These are phyloP conservation scores for Colistium nudipinnis DNA, from an alignment of 2,113 vertebrate species.

Conservation along the genomic window DNA sequence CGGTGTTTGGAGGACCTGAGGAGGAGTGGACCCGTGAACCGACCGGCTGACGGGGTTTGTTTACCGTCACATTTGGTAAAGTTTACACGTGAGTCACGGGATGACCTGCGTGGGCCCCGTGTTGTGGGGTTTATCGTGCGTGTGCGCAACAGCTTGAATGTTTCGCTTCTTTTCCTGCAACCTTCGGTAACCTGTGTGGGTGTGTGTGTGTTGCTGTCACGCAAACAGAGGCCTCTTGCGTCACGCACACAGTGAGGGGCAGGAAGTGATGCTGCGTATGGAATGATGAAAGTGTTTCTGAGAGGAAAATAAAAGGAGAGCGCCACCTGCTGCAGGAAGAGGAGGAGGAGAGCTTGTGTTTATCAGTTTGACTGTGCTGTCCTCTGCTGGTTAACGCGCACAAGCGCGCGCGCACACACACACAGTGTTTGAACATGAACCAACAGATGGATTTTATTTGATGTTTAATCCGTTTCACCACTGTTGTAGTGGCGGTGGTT, in stretches of 20 bases:
- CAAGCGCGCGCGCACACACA: slow-evolving; percentile 14
- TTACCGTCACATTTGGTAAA: slow-evolving; percentile 25
- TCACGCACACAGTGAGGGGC: not conserved
- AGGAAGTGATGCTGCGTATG: slow-evolving; percentile 25
- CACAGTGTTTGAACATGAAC: no score
- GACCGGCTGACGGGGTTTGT: not conserved
- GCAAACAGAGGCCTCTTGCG: slow-evolving; percentile 1
- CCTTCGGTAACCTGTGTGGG: not conserved
- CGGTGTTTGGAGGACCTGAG: not conserved
- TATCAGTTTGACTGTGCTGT: slow-evolving; percentile 17
- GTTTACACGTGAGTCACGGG: slow-evolving; percentile 11
- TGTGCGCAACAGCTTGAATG: no score
- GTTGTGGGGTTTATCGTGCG: no score
- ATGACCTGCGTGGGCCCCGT: no score
- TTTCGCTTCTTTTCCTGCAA: no score
- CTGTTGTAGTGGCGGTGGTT: no score
- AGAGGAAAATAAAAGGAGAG: not conserved
- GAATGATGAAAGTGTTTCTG: not conserved
- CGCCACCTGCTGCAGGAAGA: not conserved
- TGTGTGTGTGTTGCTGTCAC: not conserved
- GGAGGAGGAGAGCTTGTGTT: not conserved
- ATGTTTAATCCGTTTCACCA: no score
- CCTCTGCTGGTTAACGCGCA: slow-evolving; percentile 28
- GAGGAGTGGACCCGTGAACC: not conserved
- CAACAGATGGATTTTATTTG: no score